Evolutionary conservation across 1,140 invertebrate species (phyloP).

Genomic region (Drosophila guanche): DNA sequence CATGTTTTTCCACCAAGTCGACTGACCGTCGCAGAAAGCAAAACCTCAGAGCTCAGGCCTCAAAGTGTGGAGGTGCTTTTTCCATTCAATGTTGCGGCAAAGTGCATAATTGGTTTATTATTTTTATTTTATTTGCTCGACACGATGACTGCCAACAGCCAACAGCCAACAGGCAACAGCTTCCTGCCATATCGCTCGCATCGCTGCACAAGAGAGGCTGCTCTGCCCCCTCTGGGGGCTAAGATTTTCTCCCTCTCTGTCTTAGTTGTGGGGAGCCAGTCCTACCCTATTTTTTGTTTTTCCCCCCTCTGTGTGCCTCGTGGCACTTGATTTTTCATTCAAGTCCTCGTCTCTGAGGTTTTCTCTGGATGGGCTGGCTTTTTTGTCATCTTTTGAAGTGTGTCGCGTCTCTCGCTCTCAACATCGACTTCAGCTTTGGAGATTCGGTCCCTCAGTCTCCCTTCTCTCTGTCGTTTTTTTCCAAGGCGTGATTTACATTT

Average conservation of each 20-base stretch:
- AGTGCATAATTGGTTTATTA: constrained; percentile 81
- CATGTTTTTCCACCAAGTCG: constrained; percentile 62
- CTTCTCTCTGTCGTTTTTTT: constrained; percentile 30
- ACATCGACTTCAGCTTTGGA: constrained; percentile 19
- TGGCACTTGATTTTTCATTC: constrained; percentile 77
- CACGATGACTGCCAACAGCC: constrained; percentile 33
- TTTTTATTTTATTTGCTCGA: constrained; percentile 70
- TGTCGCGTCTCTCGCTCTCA: constrained; percentile 56
- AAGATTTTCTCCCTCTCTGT: constrained; percentile 13
- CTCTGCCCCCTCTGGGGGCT: constrained; percentile 24
- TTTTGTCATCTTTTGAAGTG: constrained; percentile 79
- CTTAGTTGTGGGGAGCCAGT: constrained; percentile 28
- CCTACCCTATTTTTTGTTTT: constrained; percentile 56
- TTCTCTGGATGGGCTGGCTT: constrained; percentile 24
- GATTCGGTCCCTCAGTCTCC: constrained; percentile 10
- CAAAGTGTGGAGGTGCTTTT: constrained; percentile 8
- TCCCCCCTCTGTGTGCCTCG: constrained; percentile 31
- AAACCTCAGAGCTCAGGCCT: constrained; percentile 4
- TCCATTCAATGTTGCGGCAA: constrained; percentile 79
- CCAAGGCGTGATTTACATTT: constrained; percentile 68
- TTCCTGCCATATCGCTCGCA: constrained; percentile 79
- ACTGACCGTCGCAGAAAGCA: constrained; percentile 51
- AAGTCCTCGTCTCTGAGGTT: constrained; percentile 36
- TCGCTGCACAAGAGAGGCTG: constrained; percentile 62
- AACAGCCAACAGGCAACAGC: constrained; percentile 27